Evolutionary conservation across 2,113 vertebrate species (phyloP).

Genomic region (Leptobrachium ailaonicum): DNA sequence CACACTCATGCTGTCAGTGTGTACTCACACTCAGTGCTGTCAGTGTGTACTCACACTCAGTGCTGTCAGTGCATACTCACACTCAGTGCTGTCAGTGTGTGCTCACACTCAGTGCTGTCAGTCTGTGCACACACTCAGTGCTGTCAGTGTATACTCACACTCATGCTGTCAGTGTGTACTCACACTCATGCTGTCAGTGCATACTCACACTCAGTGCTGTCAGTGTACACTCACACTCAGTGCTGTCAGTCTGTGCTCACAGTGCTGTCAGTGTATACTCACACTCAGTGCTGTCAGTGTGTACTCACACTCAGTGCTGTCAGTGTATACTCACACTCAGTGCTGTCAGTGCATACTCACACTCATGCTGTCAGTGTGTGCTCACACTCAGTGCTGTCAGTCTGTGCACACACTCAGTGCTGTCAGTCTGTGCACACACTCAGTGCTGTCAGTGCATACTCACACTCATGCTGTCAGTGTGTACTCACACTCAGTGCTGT

Average conservation of each 20-base stretch:
- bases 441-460: too few species aligned
- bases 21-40: neutral
- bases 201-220: neutral
- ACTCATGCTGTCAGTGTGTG: neutral
- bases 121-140: neutral
- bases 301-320: neutral
- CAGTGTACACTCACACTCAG: neutral
- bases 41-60: neutral
- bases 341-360: neutral
- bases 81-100: neutral
- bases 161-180: neutral
- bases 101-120: too few species aligned
- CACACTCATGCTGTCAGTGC: neutral
- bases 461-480: too few species aligned
- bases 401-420: neutral
- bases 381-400: neutral
- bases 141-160: neutral
- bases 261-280: neutral
- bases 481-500: neutral
- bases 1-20: too few species aligned
- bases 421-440: neutral
- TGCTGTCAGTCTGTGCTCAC: neutral
- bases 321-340: neutral
- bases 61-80: neutral
- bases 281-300: neutral